Conservation (phyloP, 2,888 invertebrate genomes). For the Colletes collaris region DNA sequence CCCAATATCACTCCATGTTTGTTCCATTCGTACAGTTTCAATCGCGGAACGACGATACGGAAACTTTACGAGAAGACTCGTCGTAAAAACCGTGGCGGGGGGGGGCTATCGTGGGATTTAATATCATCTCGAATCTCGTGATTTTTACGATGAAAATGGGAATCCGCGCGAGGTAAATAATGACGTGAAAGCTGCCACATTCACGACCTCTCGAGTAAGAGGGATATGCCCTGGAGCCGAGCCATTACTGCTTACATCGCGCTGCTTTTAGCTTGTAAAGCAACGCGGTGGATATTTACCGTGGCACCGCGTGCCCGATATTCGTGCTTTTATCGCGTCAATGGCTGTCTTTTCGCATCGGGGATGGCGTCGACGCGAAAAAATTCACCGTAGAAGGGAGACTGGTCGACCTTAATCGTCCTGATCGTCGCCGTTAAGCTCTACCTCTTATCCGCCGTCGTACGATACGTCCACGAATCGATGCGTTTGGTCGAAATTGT, state of each 20-base stretch:
- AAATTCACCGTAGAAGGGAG: neutral
- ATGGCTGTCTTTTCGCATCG: slow-evolving; percentile 20
- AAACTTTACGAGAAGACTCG: neutral
- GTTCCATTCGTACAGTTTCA: neutral
- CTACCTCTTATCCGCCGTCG: neutral
- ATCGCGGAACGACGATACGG: neutral
- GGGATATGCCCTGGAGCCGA: slow-evolving; percentile 21
- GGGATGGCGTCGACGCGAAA: neutral
- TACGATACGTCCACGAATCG: neutral
- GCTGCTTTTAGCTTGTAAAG: slow-evolving; percentile 33
- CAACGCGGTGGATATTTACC: slow-evolving; percentile 31
- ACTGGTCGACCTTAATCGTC: slow-evolving; percentile 26
- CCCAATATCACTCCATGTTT: too few species aligned
- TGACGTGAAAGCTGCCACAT: slow-evolving; percentile 40
- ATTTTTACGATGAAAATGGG: slow-evolving; percentile 14
- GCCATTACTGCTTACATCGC: slow-evolving; percentile 38
- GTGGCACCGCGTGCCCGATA: slow-evolving; percentile 11
- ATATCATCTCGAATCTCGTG: neutral
- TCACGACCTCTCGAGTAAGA: slow-evolving; percentile 15
- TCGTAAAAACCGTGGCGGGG: neutral
- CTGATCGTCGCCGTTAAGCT: neutral
- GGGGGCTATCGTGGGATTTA: neutral
- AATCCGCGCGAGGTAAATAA: slow-evolving; percentile 27
- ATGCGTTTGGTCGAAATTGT: neutral
- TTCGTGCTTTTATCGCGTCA: slow-evolving; percentile 46